Conservation (phyloP, 2,888 invertebrate species). For the Noctua janthe region DNA sequence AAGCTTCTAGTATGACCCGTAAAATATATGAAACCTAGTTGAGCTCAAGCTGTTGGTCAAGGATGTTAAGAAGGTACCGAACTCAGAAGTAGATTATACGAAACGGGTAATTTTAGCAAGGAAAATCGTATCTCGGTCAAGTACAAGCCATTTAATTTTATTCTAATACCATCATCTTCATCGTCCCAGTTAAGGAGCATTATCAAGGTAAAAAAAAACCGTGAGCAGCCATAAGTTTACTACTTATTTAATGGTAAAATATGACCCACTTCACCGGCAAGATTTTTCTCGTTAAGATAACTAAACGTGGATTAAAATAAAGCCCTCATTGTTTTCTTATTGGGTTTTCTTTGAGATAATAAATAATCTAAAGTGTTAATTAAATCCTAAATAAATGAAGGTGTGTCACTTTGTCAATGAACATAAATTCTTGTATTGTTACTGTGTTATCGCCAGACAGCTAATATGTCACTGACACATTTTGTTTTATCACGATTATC, state of each 20-base stretch:
- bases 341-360: not conserved
- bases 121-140: constrained; percentile 22
- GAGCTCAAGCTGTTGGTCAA: not conserved
- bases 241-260: constrained; percentile 19
- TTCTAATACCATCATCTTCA: constrained; percentile 1
- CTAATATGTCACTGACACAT: not conserved
- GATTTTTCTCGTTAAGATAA: constrained; percentile 10
- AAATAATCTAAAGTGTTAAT: not conserved
- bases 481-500: not conserved
- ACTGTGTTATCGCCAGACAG: constrained; percentile 4
- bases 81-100: not conserved
- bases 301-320: constrained; percentile 2
- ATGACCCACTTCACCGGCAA: constrained; percentile 7
- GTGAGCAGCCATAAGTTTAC: not conserved
- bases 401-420: constrained; percentile 17
- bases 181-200: not conserved
- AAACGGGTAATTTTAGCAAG: not conserved
- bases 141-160: not conserved
- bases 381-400: constrained; percentile 24
- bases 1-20: not conserved
- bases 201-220: not conserved
- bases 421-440: not conserved
- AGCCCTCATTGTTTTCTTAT: not conserved
- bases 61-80: not conserved
- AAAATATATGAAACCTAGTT: not conserved